Conservation (phyloP, 2,797 vertebrate species). For the Chloroceryle amazona region DNA sequence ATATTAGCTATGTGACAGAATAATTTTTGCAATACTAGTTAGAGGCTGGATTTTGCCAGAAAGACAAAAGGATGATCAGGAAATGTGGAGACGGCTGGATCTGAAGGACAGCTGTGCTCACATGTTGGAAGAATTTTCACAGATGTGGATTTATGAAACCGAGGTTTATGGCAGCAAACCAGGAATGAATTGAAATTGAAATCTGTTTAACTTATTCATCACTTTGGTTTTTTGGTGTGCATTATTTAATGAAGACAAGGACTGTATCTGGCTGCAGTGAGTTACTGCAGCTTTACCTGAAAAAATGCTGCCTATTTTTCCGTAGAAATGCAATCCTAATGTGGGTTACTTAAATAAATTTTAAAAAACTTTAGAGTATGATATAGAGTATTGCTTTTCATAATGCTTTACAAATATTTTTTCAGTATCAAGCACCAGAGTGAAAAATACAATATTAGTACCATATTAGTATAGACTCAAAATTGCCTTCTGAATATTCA, state of each 20-base stretch:
- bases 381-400: background rate
- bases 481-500: background rate
- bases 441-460: background rate
- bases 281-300: background rate
- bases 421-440: background rate
- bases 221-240: background rate
- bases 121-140: slow-evolving; percentile 24
- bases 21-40: background rate
- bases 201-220: slow-evolving; percentile 53
- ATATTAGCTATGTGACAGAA: slow-evolving; percentile 11
- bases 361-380: background rate
- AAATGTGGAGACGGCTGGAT: slow-evolving; percentile 20
- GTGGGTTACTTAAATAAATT: background rate
- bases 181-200: slow-evolving; percentile 23
- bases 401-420: background rate
- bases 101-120: slow-evolving; percentile 35
- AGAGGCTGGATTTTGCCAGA: slow-evolving; percentile 44
- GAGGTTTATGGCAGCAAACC: slow-evolving; percentile 35
- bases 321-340: background rate
- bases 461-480: background rate
- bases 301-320: background rate
- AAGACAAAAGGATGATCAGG: slow-evolving; percentile 22
- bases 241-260: slow-evolving; percentile 3
- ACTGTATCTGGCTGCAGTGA: background rate
- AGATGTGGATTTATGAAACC: slow-evolving; percentile 52